These are phyloP conservation scores for Stratiomys singularior DNA, from an alignment of 2,888 invertebrate species.

Conservation along the genomic window DNA sequence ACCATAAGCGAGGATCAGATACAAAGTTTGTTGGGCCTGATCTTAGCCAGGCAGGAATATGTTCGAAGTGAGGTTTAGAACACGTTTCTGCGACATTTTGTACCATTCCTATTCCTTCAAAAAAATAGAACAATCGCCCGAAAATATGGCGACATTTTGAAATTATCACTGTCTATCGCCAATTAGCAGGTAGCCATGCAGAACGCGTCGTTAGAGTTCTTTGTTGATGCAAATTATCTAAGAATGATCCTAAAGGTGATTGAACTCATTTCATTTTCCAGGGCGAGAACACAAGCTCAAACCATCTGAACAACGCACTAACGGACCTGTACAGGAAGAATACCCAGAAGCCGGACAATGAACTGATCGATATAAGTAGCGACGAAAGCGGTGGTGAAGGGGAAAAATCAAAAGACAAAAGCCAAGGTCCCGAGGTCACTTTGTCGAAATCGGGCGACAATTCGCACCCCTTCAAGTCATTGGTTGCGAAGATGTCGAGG, in stretches of 20 bases:
- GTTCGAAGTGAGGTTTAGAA: no score
- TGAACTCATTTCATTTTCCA: slow-evolving; percentile 54
- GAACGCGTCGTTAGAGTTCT: no score
- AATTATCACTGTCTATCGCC: no score
- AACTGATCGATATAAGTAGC: slow-evolving; percentile 83
- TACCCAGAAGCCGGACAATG: slow-evolving; percentile 67
- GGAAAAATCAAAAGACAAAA: slow-evolving; percentile 59
- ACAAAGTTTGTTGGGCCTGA: no score
- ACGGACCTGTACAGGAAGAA: slow-evolving; percentile 68
- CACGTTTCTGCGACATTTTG: no score
- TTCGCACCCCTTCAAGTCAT: background rate
- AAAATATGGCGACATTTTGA: no score
- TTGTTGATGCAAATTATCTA: no score
- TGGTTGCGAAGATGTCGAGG: slow-evolving; percentile 55
- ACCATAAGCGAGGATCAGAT: no score
- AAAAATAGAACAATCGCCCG: no score
- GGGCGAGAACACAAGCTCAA: slow-evolving; percentile 52
- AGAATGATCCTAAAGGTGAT: background rate
- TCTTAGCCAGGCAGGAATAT: no score
- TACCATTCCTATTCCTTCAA: no score
- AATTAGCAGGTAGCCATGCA: no score
- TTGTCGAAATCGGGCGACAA: background rate
- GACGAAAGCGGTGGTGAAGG: slow-evolving; percentile 73
- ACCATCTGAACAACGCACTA: slow-evolving; percentile 62
- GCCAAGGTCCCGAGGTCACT: slow-evolving; percentile 61